Evolutionary conservation across 1,140 invertebrate species (phyloP).

Genomic region (Tribolium castaneum): DNA sequence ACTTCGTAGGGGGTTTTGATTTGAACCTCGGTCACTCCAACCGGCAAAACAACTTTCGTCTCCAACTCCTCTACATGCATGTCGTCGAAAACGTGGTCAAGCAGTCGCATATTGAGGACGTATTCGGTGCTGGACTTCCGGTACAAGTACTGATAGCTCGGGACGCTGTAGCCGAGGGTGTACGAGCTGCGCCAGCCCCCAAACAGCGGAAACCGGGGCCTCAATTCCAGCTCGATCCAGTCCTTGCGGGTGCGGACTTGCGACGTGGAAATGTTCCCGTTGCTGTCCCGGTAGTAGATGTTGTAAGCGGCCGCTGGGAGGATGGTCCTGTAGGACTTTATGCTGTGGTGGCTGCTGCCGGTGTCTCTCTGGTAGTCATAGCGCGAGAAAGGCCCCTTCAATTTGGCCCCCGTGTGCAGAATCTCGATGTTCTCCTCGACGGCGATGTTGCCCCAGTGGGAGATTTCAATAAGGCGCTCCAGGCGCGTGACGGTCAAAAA

Average conservation of each 20-base stretch:
- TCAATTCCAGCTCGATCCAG: conserved; percentile 93
- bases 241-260: conserved; percentile 89
- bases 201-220: conserved; percentile 97
- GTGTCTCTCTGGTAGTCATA: conserved; percentile 96
- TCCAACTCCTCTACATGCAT: conserved; percentile 93
- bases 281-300: conserved; percentile 80
- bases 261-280: conserved; percentile 99
- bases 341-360: conserved; percentile 84
- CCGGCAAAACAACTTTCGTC: conserved; percentile 94
- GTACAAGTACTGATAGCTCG: conserved; percentile 95
- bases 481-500: conserved; percentile 91
- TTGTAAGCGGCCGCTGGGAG: conserved; percentile 82
- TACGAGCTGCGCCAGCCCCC: conserved; percentile 99
- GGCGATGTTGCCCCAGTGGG: conserved; percentile 99
- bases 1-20: conserved; percentile 87
- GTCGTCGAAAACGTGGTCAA: conserved; percentile 98
- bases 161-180: conserved; percentile 93
- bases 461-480: conserved; percentile 92
- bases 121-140: conserved; percentile 79
- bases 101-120: conserved; percentile 88
- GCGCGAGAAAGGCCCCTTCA: conserved; percentile 95
- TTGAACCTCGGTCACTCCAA: conserved; percentile 87
- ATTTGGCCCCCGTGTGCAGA: conserved; percentile 88
- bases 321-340: conserved; percentile 93
- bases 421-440: conserved; percentile 95